These are phyloP conservation scores for Halictus quadricinctus DNA, from an alignment of 2,888 invertebrate species.

Conservation along the genomic window DNA sequence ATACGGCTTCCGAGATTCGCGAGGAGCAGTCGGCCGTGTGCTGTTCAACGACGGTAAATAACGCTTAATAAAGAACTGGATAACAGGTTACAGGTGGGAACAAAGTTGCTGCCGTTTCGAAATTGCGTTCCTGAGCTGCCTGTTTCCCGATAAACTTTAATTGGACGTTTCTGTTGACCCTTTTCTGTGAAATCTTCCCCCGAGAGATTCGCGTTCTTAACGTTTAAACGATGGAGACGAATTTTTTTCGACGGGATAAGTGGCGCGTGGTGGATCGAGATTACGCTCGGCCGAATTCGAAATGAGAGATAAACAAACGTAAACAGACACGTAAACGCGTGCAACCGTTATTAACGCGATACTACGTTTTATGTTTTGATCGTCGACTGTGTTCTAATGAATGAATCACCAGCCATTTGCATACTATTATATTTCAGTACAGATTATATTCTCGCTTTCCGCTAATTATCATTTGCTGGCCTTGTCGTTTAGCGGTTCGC, in stretches of 20 bases:
- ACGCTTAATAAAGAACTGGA: constrained; percentile 39
- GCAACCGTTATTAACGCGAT: not conserved
- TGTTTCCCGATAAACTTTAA: constrained; percentile 43
- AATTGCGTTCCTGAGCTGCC: constrained; percentile 19
- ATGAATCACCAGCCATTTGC: not conserved
- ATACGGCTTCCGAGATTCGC: constrained; percentile 20
- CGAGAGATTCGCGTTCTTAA: not conserved
- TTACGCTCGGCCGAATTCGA: not conserved
- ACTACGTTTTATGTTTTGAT: not conserved
- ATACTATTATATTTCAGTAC: not conserved
- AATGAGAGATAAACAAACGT: not conserved
- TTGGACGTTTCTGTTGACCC: constrained; percentile 24
- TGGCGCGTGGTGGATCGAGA: not conserved
- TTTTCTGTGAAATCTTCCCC: not conserved
- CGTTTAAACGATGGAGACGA: not conserved
- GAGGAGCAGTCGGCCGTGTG: not conserved
- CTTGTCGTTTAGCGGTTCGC: not conserved
- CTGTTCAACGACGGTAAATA: constrained; percentile 28
- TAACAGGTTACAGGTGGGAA: constrained; percentile 25
- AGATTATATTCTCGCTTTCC: not conserved
- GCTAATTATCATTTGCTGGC: not conserved
- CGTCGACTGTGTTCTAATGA: not conserved
- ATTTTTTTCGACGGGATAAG: not conserved
- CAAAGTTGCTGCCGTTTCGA: constrained; percentile 21
- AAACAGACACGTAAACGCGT: not conserved